These are phyloP conservation scores for Trilocha varians DNA, from an alignment of 2,888 invertebrate species.

Conservation along the genomic window DNA sequence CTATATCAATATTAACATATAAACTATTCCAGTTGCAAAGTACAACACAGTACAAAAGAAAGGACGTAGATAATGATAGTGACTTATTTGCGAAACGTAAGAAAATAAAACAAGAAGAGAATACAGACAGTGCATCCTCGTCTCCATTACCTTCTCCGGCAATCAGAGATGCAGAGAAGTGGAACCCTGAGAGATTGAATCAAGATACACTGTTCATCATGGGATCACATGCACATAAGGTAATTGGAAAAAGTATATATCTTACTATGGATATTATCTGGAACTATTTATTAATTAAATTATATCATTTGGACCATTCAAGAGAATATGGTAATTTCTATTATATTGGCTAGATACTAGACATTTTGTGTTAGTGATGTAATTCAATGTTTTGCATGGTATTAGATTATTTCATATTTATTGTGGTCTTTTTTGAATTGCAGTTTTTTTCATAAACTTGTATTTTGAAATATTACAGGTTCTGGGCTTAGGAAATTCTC, in stretches of 20 bases:
- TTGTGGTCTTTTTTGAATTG: background rate
- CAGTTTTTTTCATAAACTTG: background rate
- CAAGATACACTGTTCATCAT: slow-evolving; percentile 84
- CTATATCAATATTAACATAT: background rate
- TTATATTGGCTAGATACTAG: too few species aligned
- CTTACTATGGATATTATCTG: too few species aligned
- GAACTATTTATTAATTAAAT: too few species aligned
- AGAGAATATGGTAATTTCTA: too few species aligned
- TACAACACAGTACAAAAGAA: slow-evolving; percentile 72
- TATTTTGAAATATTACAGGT: slow-evolving; percentile 42
- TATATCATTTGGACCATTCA: too few species aligned
- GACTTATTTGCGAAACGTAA: slow-evolving; percentile 49
- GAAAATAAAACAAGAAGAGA: slow-evolving; percentile 56
- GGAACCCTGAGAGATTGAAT: slow-evolving; percentile 82
- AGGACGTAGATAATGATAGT: slow-evolving; percentile 77
- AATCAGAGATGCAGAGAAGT: slow-evolving; percentile 76
- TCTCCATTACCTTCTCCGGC: slow-evolving; percentile 58
- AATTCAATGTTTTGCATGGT: too few species aligned
- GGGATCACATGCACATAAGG: slow-evolving; percentile 83
- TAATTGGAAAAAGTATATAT: slow-evolving; percentile 20
- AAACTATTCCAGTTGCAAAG: slow-evolving; percentile 48
- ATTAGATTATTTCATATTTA: too few species aligned
- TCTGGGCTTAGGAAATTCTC: slow-evolving; percentile 81
- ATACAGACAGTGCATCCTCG: slow-evolving; percentile 41
- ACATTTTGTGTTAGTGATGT: too few species aligned